Percentiles rank a stretch among this genome's conserved stretches.
phyloP scores from a whole-genome alignment of 1,140 invertebrate species.

The Brachionus calyciflorus region DNA sequence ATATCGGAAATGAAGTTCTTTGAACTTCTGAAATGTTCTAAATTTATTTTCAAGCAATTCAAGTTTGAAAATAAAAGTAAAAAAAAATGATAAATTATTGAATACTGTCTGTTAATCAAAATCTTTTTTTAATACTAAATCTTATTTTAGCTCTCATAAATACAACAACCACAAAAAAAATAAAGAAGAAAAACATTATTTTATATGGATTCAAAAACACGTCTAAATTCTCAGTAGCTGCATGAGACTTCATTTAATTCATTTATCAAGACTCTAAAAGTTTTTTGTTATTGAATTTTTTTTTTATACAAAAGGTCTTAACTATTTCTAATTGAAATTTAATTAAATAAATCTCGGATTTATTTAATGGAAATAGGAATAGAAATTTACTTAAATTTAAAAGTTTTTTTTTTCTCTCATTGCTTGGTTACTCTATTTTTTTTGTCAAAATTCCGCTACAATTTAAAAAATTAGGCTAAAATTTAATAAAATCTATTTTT shows the following conservation, averaged over 20 bases:
- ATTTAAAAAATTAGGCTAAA: neutral
- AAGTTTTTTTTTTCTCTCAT: neutral
- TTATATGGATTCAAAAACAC: slow-evolving; percentile 30
- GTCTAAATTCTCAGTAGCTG: neutral
- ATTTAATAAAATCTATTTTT: neutral
- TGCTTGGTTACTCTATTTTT: neutral
- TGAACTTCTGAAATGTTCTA: no score
- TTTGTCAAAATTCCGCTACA: neutral
- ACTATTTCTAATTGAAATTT: neutral
- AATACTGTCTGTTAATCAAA: slow-evolving; percentile 37
- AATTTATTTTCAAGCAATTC: slow-evolving; percentile 2
- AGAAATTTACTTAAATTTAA: no score
- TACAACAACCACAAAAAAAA: neutral
- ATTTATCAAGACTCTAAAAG: neutral
- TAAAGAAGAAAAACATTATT: slow-evolving; percentile 4
- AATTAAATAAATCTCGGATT: slow-evolving; percentile 6
- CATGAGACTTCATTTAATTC: neutral
- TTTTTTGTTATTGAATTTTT: neutral
- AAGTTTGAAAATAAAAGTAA: no score
- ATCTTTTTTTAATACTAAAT: no score
- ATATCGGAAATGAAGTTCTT: no score
- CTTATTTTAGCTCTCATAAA: neutral
- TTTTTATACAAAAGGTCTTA: neutral
- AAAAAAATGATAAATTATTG: slow-evolving; percentile 25
- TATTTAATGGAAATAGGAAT: neutral